phyloP scores from a whole-genome alignment of 2,888 invertebrate species.

The Aphelenchoides bicaudatus region DNA sequence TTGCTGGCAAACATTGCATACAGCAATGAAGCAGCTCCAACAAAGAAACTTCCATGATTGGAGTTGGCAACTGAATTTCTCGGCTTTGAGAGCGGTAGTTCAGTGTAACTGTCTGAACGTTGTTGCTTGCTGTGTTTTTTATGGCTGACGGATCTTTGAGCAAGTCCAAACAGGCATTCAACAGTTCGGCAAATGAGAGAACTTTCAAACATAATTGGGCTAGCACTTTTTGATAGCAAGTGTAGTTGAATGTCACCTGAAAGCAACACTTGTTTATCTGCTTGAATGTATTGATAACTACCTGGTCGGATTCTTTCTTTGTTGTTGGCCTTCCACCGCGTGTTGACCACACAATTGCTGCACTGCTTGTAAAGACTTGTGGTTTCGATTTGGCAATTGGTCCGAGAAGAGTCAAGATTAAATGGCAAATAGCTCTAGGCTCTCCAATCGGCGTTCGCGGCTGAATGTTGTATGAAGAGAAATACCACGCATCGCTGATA shows the following conservation, averaged over 20 bases:
- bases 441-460: conserved; percentile 49
- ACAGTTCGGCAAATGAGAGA: conserved; percentile 77
- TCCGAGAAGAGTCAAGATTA: conserved; percentile 76
- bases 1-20: conserved; percentile 65
- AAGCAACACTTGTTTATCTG: conserved; percentile 23
- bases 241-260: conserved; percentile 58
- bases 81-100: conserved; percentile 7
- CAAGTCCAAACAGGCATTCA: conserved; percentile 77
- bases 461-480: conserved; percentile 64
- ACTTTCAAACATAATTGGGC: conserved; percentile 74
- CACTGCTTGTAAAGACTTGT: conserved; percentile 75
- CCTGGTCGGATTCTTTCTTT: conserved; percentile 32
- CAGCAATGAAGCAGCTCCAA: conserved; percentile 76
- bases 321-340: conserved; percentile 26
- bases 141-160: conserved; percentile 71
- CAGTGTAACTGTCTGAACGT: conserved; percentile 10
- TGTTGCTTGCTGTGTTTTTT: conserved; percentile 8
- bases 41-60: conserved; percentile 70
- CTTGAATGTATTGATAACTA: conserved; percentile 10
- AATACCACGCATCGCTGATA: conserved; percentile 75
- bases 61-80: too few relatives aligned
- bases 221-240: conserved; percentile 69
- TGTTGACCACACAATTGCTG: conserved; percentile 80
- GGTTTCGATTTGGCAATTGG: conserved; percentile 80
- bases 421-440: conserved; percentile 66